phyloP scores from a whole-genome alignment of 2,888 invertebrate genomes.

The Balanococcus diminutus region DNA sequence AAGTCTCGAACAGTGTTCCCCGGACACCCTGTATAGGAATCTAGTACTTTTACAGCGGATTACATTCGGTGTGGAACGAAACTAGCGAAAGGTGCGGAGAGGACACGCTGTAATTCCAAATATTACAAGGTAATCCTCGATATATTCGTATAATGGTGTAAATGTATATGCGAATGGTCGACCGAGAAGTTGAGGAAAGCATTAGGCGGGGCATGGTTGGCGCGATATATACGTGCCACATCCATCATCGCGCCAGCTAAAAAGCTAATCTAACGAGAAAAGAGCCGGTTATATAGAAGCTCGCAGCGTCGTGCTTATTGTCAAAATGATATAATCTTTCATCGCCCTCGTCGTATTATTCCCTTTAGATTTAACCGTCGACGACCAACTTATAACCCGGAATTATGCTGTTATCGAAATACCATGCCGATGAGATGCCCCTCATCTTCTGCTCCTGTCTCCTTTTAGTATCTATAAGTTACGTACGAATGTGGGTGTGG shows the following conservation, averaged over 20 bases:
- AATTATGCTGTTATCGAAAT: constrained; percentile 9
- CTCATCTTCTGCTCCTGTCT: not conserved
- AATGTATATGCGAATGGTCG: not conserved
- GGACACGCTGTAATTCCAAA: constrained; percentile 35
- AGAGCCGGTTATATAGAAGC: not conserved
- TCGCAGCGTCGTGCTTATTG: constrained; percentile 27
- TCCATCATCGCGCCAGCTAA: constrained; percentile 30
- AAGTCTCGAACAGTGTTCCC: too few species aligned
- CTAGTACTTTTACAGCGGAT: not conserved
- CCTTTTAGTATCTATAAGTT: not conserved
- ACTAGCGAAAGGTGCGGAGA: not conserved
- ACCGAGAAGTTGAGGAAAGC: not conserved
- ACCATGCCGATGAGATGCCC: not conserved
- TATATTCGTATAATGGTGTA: not conserved
- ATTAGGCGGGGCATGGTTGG: not conserved
- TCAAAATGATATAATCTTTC: constrained; percentile 40
- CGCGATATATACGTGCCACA: constrained; percentile 8
- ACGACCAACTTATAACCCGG: constrained; percentile 28
- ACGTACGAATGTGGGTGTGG: not conserved
- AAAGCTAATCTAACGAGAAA: constrained; percentile 33
- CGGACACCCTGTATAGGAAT: too few species aligned
- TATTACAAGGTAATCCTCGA: constrained; percentile 52
- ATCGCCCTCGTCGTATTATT: constrained; percentile 39
- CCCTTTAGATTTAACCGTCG: constrained; percentile 30
- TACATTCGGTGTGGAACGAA: not conserved